Evolutionary conservation across 2,113 vertebrate species (phyloP).

Genomic region (Sphyrna mokarran): DNA sequence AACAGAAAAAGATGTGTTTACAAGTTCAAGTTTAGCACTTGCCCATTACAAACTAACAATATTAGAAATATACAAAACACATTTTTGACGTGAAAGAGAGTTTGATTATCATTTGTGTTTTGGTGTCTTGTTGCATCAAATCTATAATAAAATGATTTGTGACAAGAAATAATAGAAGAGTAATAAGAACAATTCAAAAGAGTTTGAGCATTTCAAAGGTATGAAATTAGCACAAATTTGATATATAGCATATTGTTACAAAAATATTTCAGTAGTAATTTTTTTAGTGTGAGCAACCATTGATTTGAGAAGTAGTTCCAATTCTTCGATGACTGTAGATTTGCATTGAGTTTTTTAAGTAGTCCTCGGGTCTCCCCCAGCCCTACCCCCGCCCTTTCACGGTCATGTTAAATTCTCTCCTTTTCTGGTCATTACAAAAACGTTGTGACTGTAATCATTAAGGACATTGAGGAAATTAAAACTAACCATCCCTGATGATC

Average conservation of each 20-base stretch:
- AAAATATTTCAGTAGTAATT: background rate
- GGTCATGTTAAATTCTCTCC: slow-evolving; percentile 18
- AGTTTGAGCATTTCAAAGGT: background rate
- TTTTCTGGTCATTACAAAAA: slow-evolving; percentile 47
- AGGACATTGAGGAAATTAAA: slow-evolving; percentile 66
- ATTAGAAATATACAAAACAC: background rate
- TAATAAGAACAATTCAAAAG: background rate
- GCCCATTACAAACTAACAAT: background rate
- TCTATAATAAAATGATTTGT: background rate
- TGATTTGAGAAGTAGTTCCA: background rate
- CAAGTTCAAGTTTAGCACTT: slow-evolving; percentile 27
- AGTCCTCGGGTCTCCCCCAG: background rate
- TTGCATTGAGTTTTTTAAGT: background rate
- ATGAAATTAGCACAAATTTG: background rate
- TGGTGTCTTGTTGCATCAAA: background rate
- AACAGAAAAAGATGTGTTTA: background rate
- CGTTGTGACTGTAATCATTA: slow-evolving; percentile 61
- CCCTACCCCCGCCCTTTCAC: background rate
- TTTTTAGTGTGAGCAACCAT: background rate
- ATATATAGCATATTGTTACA: background rate
- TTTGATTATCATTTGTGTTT: background rate
- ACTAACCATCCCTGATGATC: slow-evolving; percentile 61
- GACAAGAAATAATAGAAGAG: background rate
- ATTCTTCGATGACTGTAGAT: background rate
- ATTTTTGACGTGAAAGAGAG: background rate